phyloP scores from a whole-genome alignment of 2,113 vertebrate genomes.

The Falco punctatus region DNA sequence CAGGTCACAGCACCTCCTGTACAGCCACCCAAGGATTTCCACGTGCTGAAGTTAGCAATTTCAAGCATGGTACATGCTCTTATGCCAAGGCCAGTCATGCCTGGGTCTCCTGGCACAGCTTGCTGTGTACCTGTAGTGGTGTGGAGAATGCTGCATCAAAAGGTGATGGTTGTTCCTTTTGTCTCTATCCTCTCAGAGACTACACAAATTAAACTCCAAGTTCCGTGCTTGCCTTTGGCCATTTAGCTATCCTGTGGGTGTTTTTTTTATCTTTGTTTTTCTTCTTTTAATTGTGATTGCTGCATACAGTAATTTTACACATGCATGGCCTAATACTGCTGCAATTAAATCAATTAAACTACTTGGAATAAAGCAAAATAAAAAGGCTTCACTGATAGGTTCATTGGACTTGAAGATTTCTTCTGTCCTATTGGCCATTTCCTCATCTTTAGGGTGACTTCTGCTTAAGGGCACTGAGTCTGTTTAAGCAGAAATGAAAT shows the following conservation, averaged over 20 bases:
- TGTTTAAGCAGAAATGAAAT: background rate
- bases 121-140: background rate
- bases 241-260: background rate
- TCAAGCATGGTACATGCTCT: background rate
- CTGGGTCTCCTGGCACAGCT: background rate
- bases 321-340: slow-evolving; percentile 11
- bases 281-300: background rate
- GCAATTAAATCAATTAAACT: slow-evolving; percentile 23
- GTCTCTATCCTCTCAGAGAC: background rate
- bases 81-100: background rate
- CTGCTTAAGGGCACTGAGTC: background rate
- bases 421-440: background rate
- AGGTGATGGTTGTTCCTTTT: background rate
- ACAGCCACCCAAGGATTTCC: background rate
- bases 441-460: background rate
- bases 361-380: slow-evolving; percentile 5
- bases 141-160: background rate
- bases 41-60: background rate
- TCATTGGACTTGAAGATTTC: slow-evolving; percentile 14
- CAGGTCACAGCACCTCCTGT: background rate
- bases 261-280: background rate
- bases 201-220: background rate
- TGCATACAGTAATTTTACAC: slow-evolving; percentile 12
- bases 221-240: background rate
- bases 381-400: background rate